Conservation (phyloP, 2,888 invertebrate species). For the Punctoribates punctum region DNA sequence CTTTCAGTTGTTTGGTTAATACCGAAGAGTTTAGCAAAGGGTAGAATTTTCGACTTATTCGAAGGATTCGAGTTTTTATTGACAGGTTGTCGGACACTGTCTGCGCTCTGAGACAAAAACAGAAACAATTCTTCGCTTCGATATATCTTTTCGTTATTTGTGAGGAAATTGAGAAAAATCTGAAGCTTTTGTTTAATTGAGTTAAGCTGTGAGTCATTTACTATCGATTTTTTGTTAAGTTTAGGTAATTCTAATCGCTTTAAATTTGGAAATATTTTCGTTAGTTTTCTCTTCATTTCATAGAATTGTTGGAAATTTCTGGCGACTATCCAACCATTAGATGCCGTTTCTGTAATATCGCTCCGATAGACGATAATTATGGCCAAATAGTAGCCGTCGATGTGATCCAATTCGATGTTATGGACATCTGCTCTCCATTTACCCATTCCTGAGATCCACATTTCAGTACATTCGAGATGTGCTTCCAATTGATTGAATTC, state of each 20-base stretch:
- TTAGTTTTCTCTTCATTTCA: conserved; percentile 75
- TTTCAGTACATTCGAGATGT: conserved; percentile 77
- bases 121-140: conserved; percentile 85
- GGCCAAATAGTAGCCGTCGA: conserved; percentile 33
- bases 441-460: conserved; percentile 85
- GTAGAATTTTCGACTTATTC: neutral
- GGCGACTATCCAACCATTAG: conserved; percentile 55
- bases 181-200: conserved; percentile 24
- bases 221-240: conserved; percentile 4
- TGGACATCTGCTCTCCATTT: conserved; percentile 81
- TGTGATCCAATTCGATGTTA: conserved; percentile 62
- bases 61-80: conserved; percentile 73
- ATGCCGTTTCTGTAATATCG: conserved; percentile 52
- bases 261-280: conserved; percentile 48
- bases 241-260: conserved; percentile 31
- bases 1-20: conserved; percentile 22
- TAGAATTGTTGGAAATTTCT: conserved; percentile 62
- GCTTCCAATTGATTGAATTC: conserved; percentile 77
- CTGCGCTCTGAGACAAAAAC: conserved; percentile 86
- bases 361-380: conserved; percentile 60
- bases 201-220: conserved; percentile 21
- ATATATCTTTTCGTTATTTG: conserved; percentile 79
- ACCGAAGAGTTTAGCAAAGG: conserved; percentile 37
- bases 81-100: conserved; percentile 67
- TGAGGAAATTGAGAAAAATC: conserved; percentile 55